Base-by-base conservation (phyloP, 1,140 invertebrate species). In the Antheraea mylitta region DNA sequence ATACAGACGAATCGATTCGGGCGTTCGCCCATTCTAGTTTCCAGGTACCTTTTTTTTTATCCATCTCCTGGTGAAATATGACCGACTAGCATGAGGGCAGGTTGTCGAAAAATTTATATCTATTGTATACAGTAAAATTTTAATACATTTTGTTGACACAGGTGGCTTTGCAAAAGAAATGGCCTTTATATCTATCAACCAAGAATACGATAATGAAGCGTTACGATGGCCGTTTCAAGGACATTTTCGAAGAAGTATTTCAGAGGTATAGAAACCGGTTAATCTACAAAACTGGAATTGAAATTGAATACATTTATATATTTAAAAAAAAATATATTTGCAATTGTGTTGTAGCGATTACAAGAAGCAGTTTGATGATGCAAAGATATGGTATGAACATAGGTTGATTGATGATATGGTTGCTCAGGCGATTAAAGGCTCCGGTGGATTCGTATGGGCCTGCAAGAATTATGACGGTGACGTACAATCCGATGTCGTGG, bases 381-480 rank as follows among this genome's bases (percentile, higher is more conserved):
- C 93, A 13, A 95, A 95, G 63, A 97, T 98, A 74, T 98, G 96
- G 96, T 98, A 98, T 86, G 97, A 98, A 89, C 97, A 98, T 90
- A 93, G 97, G n/a, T 92, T 98, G 30, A 98, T 98, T 81, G 97
- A 98, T 87, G 97, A 98, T 82, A 98, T 98, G 97, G 97, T 98
- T 22, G 97, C 97, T 10, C 97, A 98, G 89, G 96, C 94, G 8
- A 92, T 98, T 62, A 98, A 98, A 91, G 96, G 96, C 19, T 94
- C 94, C 53, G 97, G 97, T 67, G 96, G 96, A n/a, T 98, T 98
- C 91, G 96, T 98, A 2, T 98, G 97, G 97, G 96, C 97, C 8
- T 98, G 97, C 91, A 98, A 98, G 90, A 98, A 98, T 85, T 98
- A 98, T 85, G 97, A 98, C 83, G 97, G 97, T 36, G 97, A 98